Percentiles rank a stretch among this genome's conserved stretches.
These are phyloP conservation scores for Cervus canadensis DNA, from an alignment of 2,113 vertebrate species.

Conservation along the genomic window DNA sequence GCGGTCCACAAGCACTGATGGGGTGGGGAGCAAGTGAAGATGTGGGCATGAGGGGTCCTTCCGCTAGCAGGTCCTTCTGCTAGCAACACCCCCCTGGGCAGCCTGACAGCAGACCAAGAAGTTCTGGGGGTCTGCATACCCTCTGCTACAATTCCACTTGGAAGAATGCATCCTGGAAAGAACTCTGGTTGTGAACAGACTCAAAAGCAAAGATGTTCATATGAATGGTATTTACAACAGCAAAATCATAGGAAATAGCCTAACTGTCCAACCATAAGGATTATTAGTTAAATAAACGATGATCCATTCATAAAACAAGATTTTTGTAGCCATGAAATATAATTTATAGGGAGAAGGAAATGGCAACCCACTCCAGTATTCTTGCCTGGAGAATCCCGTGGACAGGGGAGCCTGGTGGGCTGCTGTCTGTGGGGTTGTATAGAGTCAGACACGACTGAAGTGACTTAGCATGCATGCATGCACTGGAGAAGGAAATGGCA, in stretches of 20 bases:
- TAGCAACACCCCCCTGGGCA: neutral
- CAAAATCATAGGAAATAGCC: neutral
- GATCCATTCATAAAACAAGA: neutral
- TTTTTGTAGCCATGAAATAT: neutral
- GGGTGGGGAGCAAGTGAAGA: rapidly evolving
- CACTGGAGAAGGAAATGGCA: too few species aligned
- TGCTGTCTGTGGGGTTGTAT: too few species aligned
- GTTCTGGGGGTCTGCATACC: neutral
- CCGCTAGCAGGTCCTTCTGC: too few species aligned
- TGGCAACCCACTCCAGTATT: too few species aligned
- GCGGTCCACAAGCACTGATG: neutral
- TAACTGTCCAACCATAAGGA: neutral
- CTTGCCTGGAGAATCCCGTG: too few species aligned
- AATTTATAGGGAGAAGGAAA: neutral
- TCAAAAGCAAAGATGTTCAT: neutral
- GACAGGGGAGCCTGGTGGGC: too few species aligned
- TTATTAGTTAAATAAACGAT: neutral
- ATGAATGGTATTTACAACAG: neutral
- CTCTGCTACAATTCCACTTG: neutral
- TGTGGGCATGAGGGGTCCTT: neutral
- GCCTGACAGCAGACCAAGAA: neutral
- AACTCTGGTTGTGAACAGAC: neutral
- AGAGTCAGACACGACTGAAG: too few species aligned
- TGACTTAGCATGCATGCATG: too few species aligned
- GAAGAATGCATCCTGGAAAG: neutral